phyloP scores from a whole-genome alignment of 1,140 invertebrate species.

The Holotrichia oblita region DNA sequence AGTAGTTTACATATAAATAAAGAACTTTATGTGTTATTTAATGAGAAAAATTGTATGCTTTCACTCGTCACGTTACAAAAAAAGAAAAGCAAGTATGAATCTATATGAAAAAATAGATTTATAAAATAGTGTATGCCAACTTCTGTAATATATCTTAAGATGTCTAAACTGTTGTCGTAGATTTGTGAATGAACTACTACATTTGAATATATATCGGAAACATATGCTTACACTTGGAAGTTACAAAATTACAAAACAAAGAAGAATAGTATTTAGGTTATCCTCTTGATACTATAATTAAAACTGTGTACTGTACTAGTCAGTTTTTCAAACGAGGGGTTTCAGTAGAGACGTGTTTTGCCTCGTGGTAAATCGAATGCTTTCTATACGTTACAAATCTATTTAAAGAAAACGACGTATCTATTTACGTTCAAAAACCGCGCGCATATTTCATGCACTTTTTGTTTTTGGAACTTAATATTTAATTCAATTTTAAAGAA shows the following conservation, averaged over 20 bases:
- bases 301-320: slow-evolving; percentile 41
- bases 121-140: too few species aligned
- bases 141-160: too few species aligned
- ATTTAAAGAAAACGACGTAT: slow-evolving; percentile 32
- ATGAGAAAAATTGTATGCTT: too few species aligned
- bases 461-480: slow-evolving; percentile 22
- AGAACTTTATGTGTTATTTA: too few species aligned
- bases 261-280: slow-evolving; percentile 42
- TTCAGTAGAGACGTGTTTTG: slow-evolving; percentile 38
- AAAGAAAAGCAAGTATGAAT: too few species aligned
- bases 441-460: slow-evolving; percentile 26
- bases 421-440: slow-evolving; percentile 31
- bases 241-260: slow-evolving; percentile 36
- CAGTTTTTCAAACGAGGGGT: slow-evolving; percentile 40
- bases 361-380: slow-evolving; percentile 36
- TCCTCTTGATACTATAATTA: slow-evolving; percentile 43
- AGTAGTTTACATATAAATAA: too few species aligned
- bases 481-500: not conserved
- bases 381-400: slow-evolving; percentile 33
- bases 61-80: too few species aligned
- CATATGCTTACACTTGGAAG: slow-evolving; percentile 11
- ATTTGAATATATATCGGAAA: not conserved
- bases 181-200: slow-evolving; percentile 8
- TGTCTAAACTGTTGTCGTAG: not conserved
- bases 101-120: too few species aligned